A percentile compares a stretch with the other conserved stretches of the same genome.
Evolutionary conservation across 2,797 vertebrate species (phyloP).

Genomic region (Lateolabrax maculatus): DNA sequence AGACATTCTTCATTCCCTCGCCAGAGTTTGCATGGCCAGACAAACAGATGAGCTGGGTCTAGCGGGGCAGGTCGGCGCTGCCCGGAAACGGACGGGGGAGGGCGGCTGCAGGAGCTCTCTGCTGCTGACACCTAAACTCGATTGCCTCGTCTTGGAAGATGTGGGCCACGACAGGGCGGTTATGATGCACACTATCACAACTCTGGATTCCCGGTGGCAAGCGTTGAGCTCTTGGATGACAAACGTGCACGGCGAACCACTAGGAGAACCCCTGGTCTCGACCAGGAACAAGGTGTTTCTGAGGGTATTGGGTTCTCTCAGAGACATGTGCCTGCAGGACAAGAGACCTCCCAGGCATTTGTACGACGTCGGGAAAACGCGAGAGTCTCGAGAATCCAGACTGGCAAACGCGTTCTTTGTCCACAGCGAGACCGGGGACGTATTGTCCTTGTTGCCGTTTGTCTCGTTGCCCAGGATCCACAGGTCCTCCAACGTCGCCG

Average conservation of each 20-base stretch:
- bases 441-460: background rate
- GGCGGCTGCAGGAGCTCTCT: background rate
- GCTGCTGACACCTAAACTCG: conserved; percentile 6
- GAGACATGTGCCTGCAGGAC: conserved; percentile 17
- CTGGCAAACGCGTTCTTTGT: conserved; percentile 6
- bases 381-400: too few species aligned
- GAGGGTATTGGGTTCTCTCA: conserved; percentile 13
- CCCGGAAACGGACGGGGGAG: too few species aligned
- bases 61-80: too few species aligned
- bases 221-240: background rate
- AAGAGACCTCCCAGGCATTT: background rate
- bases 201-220: conserved; percentile 6
- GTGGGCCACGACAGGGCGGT: background rate
- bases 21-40: background rate
- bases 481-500: background rate
- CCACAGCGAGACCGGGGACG: background rate
- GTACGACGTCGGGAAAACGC: too few species aligned
- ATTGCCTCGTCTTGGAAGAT: conserved; percentile 10
- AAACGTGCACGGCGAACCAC: background rate
- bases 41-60: background rate
- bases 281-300: background rate
- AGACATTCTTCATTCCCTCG: conserved; percentile 16
- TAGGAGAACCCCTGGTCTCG: background rate
- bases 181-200: background rate
- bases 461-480: background rate